These are phyloP conservation scores for Coryphaenoides rupestris DNA, from an alignment of 2,113 vertebrate species.

Conservation along the genomic window DNA sequence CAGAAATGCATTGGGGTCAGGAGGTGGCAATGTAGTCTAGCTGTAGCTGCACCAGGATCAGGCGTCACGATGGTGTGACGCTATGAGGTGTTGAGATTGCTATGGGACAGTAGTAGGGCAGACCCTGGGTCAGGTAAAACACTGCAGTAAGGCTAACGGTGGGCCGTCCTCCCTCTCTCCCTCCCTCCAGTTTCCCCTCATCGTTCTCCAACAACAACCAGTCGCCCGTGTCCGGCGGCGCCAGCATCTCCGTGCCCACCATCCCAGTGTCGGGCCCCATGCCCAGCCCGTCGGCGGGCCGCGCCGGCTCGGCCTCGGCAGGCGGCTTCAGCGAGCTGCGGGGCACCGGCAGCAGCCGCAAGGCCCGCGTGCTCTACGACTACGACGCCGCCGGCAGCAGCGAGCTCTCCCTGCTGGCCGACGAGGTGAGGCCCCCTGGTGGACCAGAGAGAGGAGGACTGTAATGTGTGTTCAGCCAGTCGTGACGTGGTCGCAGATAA, in stretches of 20 bases:
- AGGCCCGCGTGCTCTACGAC: slow-evolving; percentile 94
- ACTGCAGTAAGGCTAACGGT: not conserved
- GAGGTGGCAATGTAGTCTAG: too few relatives aligned
- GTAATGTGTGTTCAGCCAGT: too few relatives aligned
- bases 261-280: slow-evolving; percentile 77
- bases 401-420: slow-evolving; percentile 93
- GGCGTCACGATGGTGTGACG: too few relatives aligned
- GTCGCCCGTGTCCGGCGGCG: slow-evolving; percentile 70
- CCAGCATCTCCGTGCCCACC: slow-evolving; percentile 78
- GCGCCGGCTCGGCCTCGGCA: slow-evolving; percentile 57
- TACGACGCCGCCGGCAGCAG: slow-evolving; percentile 95
- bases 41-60: too few relatives aligned
- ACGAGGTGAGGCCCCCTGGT: slow-evolving; percentile 83
- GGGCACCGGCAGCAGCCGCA: slow-evolving; percentile 83
- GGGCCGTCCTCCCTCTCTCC: not conserved
- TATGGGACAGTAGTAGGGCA: too few relatives aligned
- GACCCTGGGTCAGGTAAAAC: not conserved
- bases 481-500: too few relatives aligned
- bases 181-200: slow-evolving; percentile 84
- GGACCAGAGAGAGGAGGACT: not conserved
- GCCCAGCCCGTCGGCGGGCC: slow-evolving; percentile 73
- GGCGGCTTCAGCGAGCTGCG: slow-evolving; percentile 83
- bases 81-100: too few relatives aligned
- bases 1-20: too few relatives aligned
- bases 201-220: slow-evolving; percentile 94